Percentiles rank a stretch among this genome's conserved stretches.
Evolutionary conservation across 1,140 invertebrate species (phyloP).

Genomic region (Drosophila pachea): DNA sequence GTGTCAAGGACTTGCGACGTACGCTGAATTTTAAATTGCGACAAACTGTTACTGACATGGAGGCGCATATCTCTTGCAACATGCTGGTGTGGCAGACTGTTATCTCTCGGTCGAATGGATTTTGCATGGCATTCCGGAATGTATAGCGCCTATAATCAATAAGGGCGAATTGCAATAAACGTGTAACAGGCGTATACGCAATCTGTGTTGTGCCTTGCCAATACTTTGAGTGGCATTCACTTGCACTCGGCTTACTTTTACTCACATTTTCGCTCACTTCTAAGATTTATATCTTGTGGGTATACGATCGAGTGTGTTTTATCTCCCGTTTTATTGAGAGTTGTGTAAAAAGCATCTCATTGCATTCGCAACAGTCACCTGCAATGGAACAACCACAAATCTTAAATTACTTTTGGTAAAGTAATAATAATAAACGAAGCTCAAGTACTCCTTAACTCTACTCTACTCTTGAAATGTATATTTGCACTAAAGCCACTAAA

Average conservation of each 20-base stretch:
- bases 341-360: constrained; percentile 41
- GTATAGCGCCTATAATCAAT: neutral
- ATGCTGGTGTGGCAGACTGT: constrained; percentile 10
- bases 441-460: constrained; percentile 25
- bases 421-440: constrained; percentile 22
- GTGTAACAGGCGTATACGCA: too few species aligned
- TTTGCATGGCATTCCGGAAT: neutral
- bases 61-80: constrained; percentile 11
- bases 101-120: neutral
- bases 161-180: neutral
- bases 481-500: constrained; percentile 40
- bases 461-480: neutral
- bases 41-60: constrained; percentile 16
- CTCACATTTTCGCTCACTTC: too few species aligned
- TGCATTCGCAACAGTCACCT: constrained; percentile 70
- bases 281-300: too few species aligned
- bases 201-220: too few species aligned
- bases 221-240: too few species aligned
- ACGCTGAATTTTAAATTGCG: constrained; percentile 65
- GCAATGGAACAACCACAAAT: constrained; percentile 50
- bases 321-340: too few species aligned
- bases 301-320: too few species aligned
- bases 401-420: constrained; percentile 54
- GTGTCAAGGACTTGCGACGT: constrained; percentile 69
- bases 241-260: too few species aligned